phyloP scores from a whole-genome alignment of 1,140 invertebrate species.

The Lanistes nyassanus region DNA sequence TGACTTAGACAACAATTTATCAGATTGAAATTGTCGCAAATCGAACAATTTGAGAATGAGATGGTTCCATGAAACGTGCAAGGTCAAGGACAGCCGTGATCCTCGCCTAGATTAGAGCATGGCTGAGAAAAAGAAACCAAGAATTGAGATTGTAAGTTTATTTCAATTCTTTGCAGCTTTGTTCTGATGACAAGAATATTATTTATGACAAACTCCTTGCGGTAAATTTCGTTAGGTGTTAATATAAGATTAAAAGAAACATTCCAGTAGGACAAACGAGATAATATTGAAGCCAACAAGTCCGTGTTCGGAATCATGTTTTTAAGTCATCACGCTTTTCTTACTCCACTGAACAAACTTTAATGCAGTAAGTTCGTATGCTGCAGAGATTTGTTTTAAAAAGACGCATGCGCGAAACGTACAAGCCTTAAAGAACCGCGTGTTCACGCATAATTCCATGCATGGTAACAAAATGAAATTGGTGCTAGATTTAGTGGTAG shows the following conservation, averaged over 20 bases:
- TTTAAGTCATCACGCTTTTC: background rate
- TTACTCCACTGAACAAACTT: too few species aligned
- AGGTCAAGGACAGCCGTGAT: too few species aligned
- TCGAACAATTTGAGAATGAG: too few species aligned
- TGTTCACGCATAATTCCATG: background rate
- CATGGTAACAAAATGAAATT: background rate
- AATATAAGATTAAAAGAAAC: background rate
- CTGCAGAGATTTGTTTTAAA: too few species aligned
- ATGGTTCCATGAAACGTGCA: too few species aligned
- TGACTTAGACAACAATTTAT: too few species aligned
- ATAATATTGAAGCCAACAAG: background rate
- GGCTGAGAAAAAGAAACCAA: constrained; percentile 13
- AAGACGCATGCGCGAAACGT: too few species aligned
- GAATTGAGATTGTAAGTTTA: constrained; percentile 14
- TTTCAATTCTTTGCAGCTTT: background rate
- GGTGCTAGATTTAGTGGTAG: background rate
- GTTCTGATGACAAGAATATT: background rate
- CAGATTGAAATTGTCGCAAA: too few species aligned
- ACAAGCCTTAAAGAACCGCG: background rate
- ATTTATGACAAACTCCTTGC: background rate
- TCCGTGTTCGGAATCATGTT: background rate
- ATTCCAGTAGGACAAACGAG: background rate
- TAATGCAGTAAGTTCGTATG: too few species aligned
- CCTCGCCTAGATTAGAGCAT: background rate
- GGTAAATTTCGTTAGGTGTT: background rate